Evolutionary conservation across 2,797 vertebrate species (phyloP), one percentile per base, ranked within the genome.

Genomic region (Acanthurus lineatus): DNA sequence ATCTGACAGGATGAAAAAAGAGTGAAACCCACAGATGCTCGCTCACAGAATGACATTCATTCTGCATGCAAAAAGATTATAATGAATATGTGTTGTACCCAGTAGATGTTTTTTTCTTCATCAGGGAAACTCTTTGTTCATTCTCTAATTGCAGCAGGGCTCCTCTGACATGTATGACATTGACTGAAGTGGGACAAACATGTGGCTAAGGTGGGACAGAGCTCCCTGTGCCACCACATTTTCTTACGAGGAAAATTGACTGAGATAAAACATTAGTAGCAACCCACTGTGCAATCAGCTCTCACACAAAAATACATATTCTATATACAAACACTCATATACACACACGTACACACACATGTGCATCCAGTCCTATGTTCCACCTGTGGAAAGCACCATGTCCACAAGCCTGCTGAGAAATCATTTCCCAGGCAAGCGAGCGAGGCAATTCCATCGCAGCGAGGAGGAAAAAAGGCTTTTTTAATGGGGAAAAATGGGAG

Each of bases 401-500:
- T 66, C 73, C 48, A 42, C 52, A 49, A 74, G 79, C 83, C 82
- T 89, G 89, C 86, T 90, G 90, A 92, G 89, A 88, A 93, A 92
- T 86, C 56, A 90, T 91, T 93, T 91, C 77, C 86, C 54, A 47
- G 48, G 73, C 65, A 90, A 86, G 78, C 42, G 74, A 84, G 78
- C 61, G 69, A 87, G 76, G 92, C 82, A 82, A 86, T 93, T 93
- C 83, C 61, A 45, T 92, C 74, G 6, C 87, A 82, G 89, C 61
- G 54, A 85, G 82, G 86, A 88, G 74, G 79, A 77, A 88, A 85
- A 88, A 84, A 69, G 38, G 7, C 4, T 74, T 83, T 83, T 91
- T 90, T 93, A 93, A 94, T 95, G 81, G 87, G 86, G 90, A 91
- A 90, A 94, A 93, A 94, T 94, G 84, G 87, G 93, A 88, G 85